Evolutionary conservation across 1,140 invertebrate genomes (phyloP).

Genomic region (Oedothorax gibbosus): DNA sequence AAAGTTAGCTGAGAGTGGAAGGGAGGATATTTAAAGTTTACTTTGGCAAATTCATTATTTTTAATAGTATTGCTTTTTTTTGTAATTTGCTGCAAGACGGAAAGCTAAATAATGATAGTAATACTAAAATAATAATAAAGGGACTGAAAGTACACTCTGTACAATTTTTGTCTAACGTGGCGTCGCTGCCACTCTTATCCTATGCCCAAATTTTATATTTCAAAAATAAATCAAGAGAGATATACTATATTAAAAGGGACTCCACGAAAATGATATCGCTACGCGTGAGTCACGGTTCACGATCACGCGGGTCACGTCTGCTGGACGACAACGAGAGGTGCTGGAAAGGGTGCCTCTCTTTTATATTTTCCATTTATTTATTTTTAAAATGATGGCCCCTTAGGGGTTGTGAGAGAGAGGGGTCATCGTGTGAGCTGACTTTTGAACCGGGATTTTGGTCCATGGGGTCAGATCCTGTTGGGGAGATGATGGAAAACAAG

Average conservation of each 20-base stretch:
- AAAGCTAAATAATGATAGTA: no score
- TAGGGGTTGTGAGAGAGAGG: neutral
- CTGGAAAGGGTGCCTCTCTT: neutral
- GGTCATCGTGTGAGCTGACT: neutral
- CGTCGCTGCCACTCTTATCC: no score
- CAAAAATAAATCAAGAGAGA: no score
- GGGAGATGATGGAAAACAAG: neutral
- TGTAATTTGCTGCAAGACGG: no score
- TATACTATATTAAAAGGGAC: neutral
- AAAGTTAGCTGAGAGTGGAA: no score
- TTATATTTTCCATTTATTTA: neutral
- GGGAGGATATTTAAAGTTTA: no score
- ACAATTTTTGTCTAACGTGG: no score
- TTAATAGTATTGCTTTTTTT: no score
- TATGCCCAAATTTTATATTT: no score
- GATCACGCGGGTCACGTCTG: conserved; percentile 8
- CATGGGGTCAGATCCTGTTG: neutral
- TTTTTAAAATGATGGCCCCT: neutral
- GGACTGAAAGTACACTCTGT: no score
- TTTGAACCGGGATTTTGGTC: conserved; percentile 25
- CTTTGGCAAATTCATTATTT: no score
- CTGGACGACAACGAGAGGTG: neutral
- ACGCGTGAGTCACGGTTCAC: conserved; percentile 24
- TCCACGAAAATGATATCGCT: neutral
- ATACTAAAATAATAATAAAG: no score